Percentiles rank a stretch among this genome's conserved stretches.
Conservation (phyloP, 2,797 vertebrate species). For the Macroramphosus scolopax region DNA sequence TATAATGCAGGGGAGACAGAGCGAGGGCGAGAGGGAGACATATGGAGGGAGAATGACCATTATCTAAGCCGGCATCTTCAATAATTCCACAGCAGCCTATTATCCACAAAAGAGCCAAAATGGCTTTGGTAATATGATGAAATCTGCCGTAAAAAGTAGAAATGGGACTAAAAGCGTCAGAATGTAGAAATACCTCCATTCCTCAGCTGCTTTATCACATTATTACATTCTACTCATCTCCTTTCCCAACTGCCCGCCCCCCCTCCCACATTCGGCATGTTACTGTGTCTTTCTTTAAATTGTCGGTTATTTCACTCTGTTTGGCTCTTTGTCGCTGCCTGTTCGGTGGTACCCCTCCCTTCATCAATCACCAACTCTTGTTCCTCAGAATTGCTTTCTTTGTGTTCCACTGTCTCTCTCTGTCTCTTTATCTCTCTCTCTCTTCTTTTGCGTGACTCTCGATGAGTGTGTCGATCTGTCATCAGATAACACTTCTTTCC, state of each 20-base stretch:
- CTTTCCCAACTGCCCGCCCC: slow-evolving; percentile 37
- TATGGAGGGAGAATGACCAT: slow-evolving; percentile 67
- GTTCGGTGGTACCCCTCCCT: slow-evolving; percentile 48
- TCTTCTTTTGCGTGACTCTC: slow-evolving; percentile 17
- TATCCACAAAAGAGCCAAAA: slow-evolving; percentile 75
- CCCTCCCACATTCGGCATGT: slow-evolving; percentile 56
- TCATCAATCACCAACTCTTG: slow-evolving; percentile 41
- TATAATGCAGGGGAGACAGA: slow-evolving; percentile 39
- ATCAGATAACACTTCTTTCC: slow-evolving; percentile 33
- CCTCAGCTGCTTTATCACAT: slow-evolving; percentile 75
- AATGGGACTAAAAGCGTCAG: slow-evolving; percentile 75
- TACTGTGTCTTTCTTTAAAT: slow-evolving; percentile 58
- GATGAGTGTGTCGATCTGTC: slow-evolving; percentile 28
- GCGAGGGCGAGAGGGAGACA: slow-evolving; percentile 21
- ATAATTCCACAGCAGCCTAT: slow-evolving; percentile 75
- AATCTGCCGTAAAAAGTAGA: slow-evolving; percentile 77
- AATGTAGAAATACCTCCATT: slow-evolving; percentile 74
- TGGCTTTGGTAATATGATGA: slow-evolving; percentile 79
- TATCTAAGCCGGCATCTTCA: slow-evolving; percentile 74
- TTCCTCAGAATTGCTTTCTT: slow-evolving; percentile 25
- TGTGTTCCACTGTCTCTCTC: slow-evolving; percentile 13
- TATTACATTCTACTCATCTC: slow-evolving; percentile 73
- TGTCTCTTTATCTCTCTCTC: slow-evolving; percentile 4
- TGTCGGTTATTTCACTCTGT: slow-evolving; percentile 43
- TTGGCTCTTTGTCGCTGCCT: slow-evolving; percentile 34